Base-by-base conservation (phyloP, 2,888 invertebrate genomes). In the Acronicta leporina region DNA sequence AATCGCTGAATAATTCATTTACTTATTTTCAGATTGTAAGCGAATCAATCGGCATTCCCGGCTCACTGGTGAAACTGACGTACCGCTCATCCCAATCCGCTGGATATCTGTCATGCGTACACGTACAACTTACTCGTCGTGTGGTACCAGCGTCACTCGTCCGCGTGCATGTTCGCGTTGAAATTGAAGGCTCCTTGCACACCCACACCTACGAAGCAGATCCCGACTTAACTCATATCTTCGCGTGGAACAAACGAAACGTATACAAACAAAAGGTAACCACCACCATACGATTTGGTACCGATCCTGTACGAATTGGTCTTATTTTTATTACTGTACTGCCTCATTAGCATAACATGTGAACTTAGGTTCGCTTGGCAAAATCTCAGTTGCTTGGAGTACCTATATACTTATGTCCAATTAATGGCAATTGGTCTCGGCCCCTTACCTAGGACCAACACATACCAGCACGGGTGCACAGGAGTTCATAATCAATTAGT, bases 181-280 rank as follows among this genome's bases (percentile, higher is more conserved):
- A 98, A 84, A 98, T 99, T 63, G 99, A 99, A 90, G 99, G 99
- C 6, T 98, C 98, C 1, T 94, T 98, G 13, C 97, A 98, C 89
- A 97, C 98, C 13, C 97, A 97, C 89, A 97, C 97, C 0, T 99
- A 99, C 88, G 99, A 99, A 91, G 99, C 99, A 0, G 99, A 99
- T 90, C 98, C 99, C 0, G 98, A 98, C 87, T 94, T 99, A 62
- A 98, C 97, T 52, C 99, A 99, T 90, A 98, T 98, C 9, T 99
- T 99, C 87, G 98, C 99, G 2, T 99, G 99, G 99, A 99, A 99
- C 90, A 98, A 99, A 88, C 95, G 98, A 68, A 99, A 99, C 89
- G 99, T 99, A 43, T 99, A 99, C 92, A 97, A 98, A 84, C 99
- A 99, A 92, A 99, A 98, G 95, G 98, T 92, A 73, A 57, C 1